Evolutionary conservation across 2,113 vertebrate genomes (phyloP).

Genomic region (Ciconia stormi): DNA sequence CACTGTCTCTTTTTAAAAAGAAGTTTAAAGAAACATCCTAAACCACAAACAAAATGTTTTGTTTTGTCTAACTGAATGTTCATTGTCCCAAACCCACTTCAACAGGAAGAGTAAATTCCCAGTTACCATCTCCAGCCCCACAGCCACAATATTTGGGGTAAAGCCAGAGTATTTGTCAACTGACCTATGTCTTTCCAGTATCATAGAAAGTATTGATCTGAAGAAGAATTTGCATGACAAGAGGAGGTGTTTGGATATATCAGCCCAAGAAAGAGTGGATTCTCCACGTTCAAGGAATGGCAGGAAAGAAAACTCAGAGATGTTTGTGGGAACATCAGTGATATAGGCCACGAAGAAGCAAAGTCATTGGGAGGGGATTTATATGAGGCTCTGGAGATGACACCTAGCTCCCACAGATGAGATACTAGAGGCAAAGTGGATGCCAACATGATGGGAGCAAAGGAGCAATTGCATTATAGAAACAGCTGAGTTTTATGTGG

Average conservation of each 20-base stretch:
- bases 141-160: not conserved
- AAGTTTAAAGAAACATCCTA: not conserved
- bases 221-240: not conserved
- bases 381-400: not conserved
- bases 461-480: not conserved
- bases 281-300: fast-evolving
- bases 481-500: not conserved
- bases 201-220: not conserved
- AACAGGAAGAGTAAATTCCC: not conserved
- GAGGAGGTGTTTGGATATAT: not conserved
- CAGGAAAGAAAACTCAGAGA: not conserved
- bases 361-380: not conserved
- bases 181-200: not conserved
- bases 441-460: not conserved
- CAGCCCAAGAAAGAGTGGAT: not conserved
- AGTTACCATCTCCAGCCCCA: not conserved
- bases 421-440: not conserved
- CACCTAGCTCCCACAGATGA: not conserved
- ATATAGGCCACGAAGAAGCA: not conserved
- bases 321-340: fast-evolving
- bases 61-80: not conserved
- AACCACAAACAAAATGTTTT: not conserved
- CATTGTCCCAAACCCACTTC: not conserved
- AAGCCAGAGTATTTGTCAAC: not conserved
- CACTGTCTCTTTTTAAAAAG: not conserved